Percentiles rank a stretch among this genome's conserved stretches.
Evolutionary conservation across 2,797 vertebrate genomes (phyloP).

Genomic region (Danionella dracula): DNA sequence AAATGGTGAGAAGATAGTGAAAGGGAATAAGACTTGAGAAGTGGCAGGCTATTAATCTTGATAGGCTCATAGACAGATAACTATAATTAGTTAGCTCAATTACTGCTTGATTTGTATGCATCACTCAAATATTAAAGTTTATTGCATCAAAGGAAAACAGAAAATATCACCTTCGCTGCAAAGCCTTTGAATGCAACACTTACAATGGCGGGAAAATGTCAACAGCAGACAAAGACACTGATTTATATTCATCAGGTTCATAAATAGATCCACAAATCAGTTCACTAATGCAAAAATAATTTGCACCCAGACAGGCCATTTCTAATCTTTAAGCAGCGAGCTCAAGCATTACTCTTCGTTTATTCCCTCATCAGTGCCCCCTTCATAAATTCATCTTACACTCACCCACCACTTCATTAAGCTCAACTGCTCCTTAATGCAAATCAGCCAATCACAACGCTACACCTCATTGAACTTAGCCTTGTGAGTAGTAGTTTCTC

Average conservation of each 20-base stretch:
- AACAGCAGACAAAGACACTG: background rate
- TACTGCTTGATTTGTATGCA: background rate
- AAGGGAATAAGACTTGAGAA: background rate
- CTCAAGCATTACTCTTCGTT: background rate
- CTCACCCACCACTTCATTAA: background rate
- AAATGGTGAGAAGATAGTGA: background rate
- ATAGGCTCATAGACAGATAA: background rate
- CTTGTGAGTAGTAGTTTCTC: too few species aligned
- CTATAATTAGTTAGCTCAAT: background rate
- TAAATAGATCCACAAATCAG: background rate
- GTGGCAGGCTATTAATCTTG: background rate
- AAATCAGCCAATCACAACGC: too few species aligned
- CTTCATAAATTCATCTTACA: background rate
- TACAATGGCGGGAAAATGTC: background rate
- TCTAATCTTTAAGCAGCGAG: background rate
- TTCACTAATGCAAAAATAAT: constrained; percentile 1
- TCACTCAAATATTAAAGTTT: background rate
- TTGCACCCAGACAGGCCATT: background rate
- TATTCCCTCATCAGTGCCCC: background rate
- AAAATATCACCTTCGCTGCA: background rate
- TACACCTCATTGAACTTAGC: too few species aligned
- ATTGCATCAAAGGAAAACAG: background rate
- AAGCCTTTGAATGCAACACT: background rate
- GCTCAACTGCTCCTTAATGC: too few species aligned
- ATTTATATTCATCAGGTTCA: background rate